Base-by-base conservation (phyloP, 2,888 invertebrate genomes). In the Antheraea assamensis region DNA sequence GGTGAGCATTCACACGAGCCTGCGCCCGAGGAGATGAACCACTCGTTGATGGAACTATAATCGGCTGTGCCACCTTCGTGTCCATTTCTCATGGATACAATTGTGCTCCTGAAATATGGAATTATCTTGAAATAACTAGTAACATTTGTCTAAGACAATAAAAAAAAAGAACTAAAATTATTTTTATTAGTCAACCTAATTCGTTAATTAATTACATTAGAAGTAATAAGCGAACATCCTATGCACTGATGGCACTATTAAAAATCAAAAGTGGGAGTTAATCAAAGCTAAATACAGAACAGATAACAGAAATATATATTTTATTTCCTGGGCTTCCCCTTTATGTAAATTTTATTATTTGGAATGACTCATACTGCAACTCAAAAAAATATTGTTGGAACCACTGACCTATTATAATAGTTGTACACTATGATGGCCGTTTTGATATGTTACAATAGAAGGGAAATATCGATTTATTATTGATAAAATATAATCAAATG, bases 41-140 rank as follows among this genome's bases (percentile, higher is more conserved):
- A 10, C 68, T 68, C 35, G 68, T 2, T 10, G 35, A 68, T 19
- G 35, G 35, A 35, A 68, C 35, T 21, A 27, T 7, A 35, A 68
- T 35, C 7, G 35, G 35, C 68, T 31, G 35, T 13, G 68, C 68
- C 0, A 68, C 68, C 19, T 68, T 68, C 35, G 68, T n/a, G 47
- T 88, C 88, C 90, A 90, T 91, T 13, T 72, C 77, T 87, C 81
- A 89, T 77, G 86, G 85, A 73, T 82, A 80, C 64, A 88, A 73
- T 52, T 75, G 79, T 49, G 81, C 80, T 77, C 89, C 91, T 91
- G 30, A 30, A 64, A 64, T 30, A 30, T 27, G 4, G 15, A 61
- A 61, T 35, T 35, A 35, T 35, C 7, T 7, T 35, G 35, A 35
- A 35, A 35, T 42, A 42, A 42, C 10, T 42, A 13, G 42, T 2